These are phyloP conservation scores for Gastracanthus pulcherrimus DNA, from an alignment of 2,888 invertebrate species.

Conservation along the genomic window DNA sequence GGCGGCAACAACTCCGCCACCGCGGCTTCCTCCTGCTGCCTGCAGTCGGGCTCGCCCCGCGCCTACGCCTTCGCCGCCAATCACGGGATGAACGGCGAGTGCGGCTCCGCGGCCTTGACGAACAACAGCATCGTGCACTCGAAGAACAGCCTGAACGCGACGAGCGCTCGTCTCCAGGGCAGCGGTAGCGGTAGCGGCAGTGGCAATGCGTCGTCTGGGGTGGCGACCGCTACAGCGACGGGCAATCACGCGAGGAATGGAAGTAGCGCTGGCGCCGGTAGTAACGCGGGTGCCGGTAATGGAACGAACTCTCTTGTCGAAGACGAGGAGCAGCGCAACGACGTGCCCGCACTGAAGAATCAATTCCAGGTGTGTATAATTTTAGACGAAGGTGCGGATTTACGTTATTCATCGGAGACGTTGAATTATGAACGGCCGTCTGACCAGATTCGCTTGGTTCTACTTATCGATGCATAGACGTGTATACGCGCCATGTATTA, in stretches of 20 bases:
- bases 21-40: neutral
- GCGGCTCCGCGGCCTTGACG: conserved; percentile 31
- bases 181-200: neutral
- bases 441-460: no score
- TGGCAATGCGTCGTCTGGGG: neutral
- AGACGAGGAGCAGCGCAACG: conserved; percentile 50
- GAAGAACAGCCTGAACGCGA: conserved; percentile 58
- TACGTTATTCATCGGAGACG: no score
- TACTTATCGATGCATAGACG: no score
- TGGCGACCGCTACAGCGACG: neutral
- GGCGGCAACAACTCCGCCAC: neutral
- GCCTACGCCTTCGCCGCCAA: conserved; percentile 66
- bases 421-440: no score
- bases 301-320: conserved; percentile 13
- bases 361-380: conserved; percentile 45
- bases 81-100: conserved; percentile 57
- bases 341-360: conserved; percentile 48
- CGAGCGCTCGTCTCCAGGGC: no score
- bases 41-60: conserved; percentile 12
- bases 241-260: neutral
- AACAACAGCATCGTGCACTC: conserved; percentile 66
- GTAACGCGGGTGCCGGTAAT: neutral
- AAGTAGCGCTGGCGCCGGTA: neutral
- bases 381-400: neutral
- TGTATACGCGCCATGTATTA: no score